Percentiles rank a stretch among this genome's conserved stretches.
Conservation (phyloP, 2,797 vertebrate genomes). For the Mormyrops attenuatus region DNA sequence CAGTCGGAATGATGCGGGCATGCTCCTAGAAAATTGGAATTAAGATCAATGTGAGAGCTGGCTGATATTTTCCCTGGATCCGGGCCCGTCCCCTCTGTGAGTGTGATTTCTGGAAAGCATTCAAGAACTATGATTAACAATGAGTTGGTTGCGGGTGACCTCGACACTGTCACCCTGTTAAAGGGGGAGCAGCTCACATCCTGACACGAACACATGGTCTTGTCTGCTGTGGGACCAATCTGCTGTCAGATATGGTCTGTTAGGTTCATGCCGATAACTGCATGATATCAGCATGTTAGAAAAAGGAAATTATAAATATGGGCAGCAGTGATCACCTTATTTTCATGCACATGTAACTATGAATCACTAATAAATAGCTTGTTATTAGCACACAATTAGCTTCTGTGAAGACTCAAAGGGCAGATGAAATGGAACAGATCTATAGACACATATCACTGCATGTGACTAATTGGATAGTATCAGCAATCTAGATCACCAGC, state of each 20-base stretch:
- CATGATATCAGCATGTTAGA: background rate
- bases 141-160: background rate
- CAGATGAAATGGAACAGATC: background rate
- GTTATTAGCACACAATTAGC: background rate
- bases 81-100: background rate
- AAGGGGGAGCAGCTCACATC: background rate
- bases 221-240: background rate
- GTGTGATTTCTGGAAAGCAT: background rate
- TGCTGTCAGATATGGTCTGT: background rate
- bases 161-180: background rate
- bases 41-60: background rate
- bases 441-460: background rate
- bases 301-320: background rate
- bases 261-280: background rate
- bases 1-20: background rate
- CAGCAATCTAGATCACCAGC: background rate
- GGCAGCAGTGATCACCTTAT: background rate
- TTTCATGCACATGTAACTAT: background rate
- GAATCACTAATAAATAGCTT: background rate
- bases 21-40: slow-evolving; percentile 9
- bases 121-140: background rate
- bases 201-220: background rate
- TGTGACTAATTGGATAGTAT: background rate
- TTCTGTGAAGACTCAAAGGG: background rate
- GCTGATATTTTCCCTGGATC: background rate